Evolutionary conservation across 1,140 invertebrate species (phyloP), one percentile per base, ranked within the genome.

Genomic region (Ostrea edulis): DNA sequence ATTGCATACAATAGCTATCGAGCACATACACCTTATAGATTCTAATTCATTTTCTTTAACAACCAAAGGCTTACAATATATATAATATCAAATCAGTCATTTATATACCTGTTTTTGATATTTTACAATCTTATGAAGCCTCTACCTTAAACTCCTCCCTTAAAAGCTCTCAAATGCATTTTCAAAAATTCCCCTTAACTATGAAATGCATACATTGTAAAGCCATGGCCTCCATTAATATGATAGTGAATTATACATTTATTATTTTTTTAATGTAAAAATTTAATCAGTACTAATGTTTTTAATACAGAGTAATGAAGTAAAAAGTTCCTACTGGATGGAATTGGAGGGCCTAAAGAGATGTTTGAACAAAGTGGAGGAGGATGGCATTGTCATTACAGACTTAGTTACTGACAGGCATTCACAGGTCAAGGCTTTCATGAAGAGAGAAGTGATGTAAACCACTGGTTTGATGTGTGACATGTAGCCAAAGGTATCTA

Each of bases 401-500:
- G 22, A 77, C 35, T n/a, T 77, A 11, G 35, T 29, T 77, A 77
- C 68, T 29, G 68, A 77, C 17, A 25, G 68, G 7, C n/a, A 77
- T n/a, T 20, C 22, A 20, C 20, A 77, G 8, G 11, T 44, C 35
- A 44, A 44, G 35, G 35, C 35, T 44, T 44, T 44, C 35, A 44
- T 44, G 5, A 44, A 44, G 35, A 44, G 35, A 44, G 35, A 44
- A 44, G 17, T 29, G 71, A 81, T 81, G 25, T 81, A 2, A 81
- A 44, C 71, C 71, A 81, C 71, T 81, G 14, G n/a, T 81, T 81
- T 81, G 71, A 81, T 81, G 71, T 81, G 0, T 81, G 71, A n/a
- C 71, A 81, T 81, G 71, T 81, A 14, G 71, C 71, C 25, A 81
- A 81, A 81, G n/a, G 71, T 81, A 81, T 8, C 25, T 81, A n/a